Evolutionary conservation across 2,888 invertebrate genomes (phyloP).

Genomic region (Tridacna gigas): DNA sequence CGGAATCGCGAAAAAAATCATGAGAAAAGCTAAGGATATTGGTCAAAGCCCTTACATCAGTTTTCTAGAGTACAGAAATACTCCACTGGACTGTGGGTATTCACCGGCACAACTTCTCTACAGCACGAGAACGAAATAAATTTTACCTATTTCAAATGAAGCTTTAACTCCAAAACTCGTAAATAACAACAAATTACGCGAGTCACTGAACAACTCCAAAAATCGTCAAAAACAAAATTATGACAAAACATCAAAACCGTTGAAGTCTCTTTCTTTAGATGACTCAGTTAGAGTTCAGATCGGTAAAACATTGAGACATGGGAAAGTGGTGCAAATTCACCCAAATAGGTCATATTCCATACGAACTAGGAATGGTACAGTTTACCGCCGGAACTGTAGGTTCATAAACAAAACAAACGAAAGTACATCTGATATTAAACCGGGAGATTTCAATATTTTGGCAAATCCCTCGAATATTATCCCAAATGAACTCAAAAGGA

Average conservation of each 20-base stretch:
- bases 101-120: no score
- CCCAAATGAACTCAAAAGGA: neutral
- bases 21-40: no score
- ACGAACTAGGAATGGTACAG: no score
- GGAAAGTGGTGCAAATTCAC: conserved; percentile 1
- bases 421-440: neutral
- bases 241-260: conserved; percentile 14
- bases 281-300: conserved; percentile 14
- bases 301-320: neutral
- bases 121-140: neutral
- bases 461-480: neutral
- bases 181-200: neutral
- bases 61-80: no score
- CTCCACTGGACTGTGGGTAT: no score
- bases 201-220: neutral
- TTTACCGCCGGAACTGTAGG: neutral
- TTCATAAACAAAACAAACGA: neutral
- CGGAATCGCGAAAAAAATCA: no score
- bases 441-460: neutral
- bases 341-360: neutral
- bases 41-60: no score
- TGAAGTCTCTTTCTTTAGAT: neutral
- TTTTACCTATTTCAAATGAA: neutral
- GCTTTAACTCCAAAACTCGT: neutral
- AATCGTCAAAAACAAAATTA: neutral